Conservation (phyloP, 2,888 invertebrate genomes). For the Leptopilina drosophilae region DNA sequence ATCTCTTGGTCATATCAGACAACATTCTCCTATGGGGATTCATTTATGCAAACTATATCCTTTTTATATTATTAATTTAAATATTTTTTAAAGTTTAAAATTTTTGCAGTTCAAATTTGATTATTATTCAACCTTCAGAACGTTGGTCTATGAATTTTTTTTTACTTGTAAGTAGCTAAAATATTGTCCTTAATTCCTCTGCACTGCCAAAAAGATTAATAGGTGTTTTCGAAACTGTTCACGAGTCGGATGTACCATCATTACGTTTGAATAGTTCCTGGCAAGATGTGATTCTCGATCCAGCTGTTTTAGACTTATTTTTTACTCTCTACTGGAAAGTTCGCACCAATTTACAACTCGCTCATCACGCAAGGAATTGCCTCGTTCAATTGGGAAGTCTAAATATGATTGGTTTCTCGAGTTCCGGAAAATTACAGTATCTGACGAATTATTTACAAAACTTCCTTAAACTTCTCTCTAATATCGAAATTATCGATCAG, state of each 20-base stretch:
- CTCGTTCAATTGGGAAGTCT: slow-evolving; percentile 88
- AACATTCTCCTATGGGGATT: slow-evolving; percentile 90
- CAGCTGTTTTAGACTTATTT: slow-evolving; percentile 86
- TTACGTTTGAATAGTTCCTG: slow-evolving; percentile 83
- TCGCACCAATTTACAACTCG: slow-evolving; percentile 85
- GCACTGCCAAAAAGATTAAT: slow-evolving; percentile 84
- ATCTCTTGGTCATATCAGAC: slow-evolving; percentile 87
- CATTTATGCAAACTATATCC: slow-evolving; percentile 81
- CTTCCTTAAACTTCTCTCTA: slow-evolving; percentile 81
- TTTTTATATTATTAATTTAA: slow-evolving; percentile 67
- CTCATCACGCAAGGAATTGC: slow-evolving; percentile 88
- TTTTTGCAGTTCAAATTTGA: neutral
- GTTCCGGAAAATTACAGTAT: slow-evolving; percentile 79
- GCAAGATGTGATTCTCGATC: slow-evolving; percentile 87
- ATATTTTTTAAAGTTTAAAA: too few species aligned
- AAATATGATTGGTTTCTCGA: slow-evolving; percentile 78
- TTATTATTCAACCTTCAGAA: too few species aligned
- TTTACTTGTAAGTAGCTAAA: neutral
- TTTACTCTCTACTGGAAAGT: slow-evolving; percentile 91
- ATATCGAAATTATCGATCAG: slow-evolving; percentile 81
- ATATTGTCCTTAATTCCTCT: slow-evolving; percentile 66
- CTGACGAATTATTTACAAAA: slow-evolving; percentile 80
- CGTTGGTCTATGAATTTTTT: too few species aligned
- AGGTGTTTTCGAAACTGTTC: slow-evolving; percentile 84
- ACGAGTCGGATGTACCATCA: slow-evolving; percentile 82